Conservation (phyloP, 2,797 vertebrate genomes). For the Halcyon smyrnensis region DNA sequence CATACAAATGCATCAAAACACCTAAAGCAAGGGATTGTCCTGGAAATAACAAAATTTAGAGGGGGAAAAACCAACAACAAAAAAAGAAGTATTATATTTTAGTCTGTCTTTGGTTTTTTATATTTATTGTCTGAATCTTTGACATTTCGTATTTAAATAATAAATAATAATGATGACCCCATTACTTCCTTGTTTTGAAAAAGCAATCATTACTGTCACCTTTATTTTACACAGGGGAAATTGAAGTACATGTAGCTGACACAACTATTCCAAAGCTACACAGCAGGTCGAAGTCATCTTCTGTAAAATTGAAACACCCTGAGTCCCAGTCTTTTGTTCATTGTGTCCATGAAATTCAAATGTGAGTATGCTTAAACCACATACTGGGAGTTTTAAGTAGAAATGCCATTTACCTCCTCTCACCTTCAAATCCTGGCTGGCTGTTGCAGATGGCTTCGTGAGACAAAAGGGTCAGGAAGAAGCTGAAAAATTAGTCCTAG, state of each 20-base stretch:
- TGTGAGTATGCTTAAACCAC: no score
- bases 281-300: background rate
- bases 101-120: no score
- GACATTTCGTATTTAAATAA: background rate
- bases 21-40: no score
- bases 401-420: background rate
- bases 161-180: background rate
- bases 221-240: no score
- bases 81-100: no score
- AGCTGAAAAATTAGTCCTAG: background rate
- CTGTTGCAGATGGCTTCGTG: rapidly evolving
- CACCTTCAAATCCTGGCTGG: background rate
- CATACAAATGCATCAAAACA: no score
- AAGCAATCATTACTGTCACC: background rate
- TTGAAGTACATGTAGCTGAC: background rate
- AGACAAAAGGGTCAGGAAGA: background rate
- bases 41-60: no score
- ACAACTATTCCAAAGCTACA: background rate
- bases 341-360: background rate
- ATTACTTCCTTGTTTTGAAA: background rate
- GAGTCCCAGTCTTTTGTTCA: background rate
- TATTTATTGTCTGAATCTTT: no score
- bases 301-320: background rate
- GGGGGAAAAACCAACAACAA: no score
- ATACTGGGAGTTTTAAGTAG: background rate